These are phyloP conservation scores for Oscheius onirici DNA, from an alignment of 2,888 invertebrate species.

Conservation along the genomic window DNA sequence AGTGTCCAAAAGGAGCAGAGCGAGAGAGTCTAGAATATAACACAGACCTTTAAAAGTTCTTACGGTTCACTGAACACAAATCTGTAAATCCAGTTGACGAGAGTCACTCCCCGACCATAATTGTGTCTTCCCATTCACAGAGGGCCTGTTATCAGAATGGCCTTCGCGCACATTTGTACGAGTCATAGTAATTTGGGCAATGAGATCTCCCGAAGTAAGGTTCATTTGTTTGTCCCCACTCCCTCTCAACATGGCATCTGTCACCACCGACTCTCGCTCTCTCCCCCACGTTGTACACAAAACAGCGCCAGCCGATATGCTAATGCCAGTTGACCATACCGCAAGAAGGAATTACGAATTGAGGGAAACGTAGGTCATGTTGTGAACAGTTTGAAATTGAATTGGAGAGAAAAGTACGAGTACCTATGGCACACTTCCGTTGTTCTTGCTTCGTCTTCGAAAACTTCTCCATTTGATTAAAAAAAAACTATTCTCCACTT, in stretches of 20 bases:
- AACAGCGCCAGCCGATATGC: conserved; percentile 12
- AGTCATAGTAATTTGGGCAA: conserved; percentile 4
- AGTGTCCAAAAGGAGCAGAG: not conserved
- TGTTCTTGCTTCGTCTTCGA: too few relatives aligned
- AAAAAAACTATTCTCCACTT: too few relatives aligned
- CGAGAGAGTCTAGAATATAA: not conserved
- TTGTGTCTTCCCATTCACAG: conserved; percentile 17
- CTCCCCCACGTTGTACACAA: conserved; percentile 8
- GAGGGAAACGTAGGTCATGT: too few relatives aligned
- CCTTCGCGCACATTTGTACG: conserved; percentile 28
- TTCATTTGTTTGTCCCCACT: not conserved
- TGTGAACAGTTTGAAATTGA: too few relatives aligned
- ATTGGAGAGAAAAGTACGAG: too few relatives aligned
- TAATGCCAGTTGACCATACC: conserved; percentile 1
- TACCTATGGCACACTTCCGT: too few relatives aligned
- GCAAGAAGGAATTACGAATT: not conserved
- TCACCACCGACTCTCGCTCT: conserved; percentile 8
- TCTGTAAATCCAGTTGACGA: not conserved
- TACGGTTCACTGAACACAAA: not conserved
- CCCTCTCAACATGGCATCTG: conserved; percentile 13
- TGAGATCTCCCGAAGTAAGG: conserved; percentile 2
- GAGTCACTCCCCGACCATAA: conserved; percentile 2
- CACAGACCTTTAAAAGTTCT: not conserved
- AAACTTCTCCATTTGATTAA: too few relatives aligned
- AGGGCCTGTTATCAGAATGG: conserved; percentile 9